Conservation (phyloP, 2,797 vertebrate species). For the Dipus sagitta region DNA sequence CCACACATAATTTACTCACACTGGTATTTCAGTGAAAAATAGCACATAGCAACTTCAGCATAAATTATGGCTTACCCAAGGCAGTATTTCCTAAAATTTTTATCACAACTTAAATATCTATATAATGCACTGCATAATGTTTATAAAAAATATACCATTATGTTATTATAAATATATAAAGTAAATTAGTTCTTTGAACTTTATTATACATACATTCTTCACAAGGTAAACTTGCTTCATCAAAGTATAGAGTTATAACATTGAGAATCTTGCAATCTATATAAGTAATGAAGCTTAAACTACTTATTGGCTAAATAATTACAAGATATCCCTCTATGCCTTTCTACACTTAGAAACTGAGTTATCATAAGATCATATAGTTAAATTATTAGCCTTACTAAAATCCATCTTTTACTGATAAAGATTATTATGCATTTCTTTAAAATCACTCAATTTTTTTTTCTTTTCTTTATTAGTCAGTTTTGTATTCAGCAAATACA, state of each 20-base stretch:
- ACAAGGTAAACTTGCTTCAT: neutral
- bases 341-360: neutral
- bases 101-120: conserved; percentile 37
- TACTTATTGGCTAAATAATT: conserved; percentile 31
- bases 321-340: neutral
- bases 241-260: neutral
- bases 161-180: neutral
- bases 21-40: conserved; percentile 72
- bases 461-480: too few species aligned
- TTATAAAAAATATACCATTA: neutral
- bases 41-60: conserved; percentile 66
- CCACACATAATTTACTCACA: conserved; percentile 72
- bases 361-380: neutral
- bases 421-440: conserved; percentile 35
- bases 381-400: conserved; percentile 30
- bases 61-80: conserved; percentile 59
- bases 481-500: too few species aligned
- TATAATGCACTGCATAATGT: neutral
- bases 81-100: neutral
- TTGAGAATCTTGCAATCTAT: neutral
- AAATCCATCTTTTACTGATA: conserved; percentile 33
- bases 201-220: neutral
- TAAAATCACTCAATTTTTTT: neutral
- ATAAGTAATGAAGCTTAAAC: neutral
- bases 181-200: conserved; percentile 8